Conservation (phyloP, 2,797 vertebrate genomes). For the Chloroceryle amazona region DNA sequence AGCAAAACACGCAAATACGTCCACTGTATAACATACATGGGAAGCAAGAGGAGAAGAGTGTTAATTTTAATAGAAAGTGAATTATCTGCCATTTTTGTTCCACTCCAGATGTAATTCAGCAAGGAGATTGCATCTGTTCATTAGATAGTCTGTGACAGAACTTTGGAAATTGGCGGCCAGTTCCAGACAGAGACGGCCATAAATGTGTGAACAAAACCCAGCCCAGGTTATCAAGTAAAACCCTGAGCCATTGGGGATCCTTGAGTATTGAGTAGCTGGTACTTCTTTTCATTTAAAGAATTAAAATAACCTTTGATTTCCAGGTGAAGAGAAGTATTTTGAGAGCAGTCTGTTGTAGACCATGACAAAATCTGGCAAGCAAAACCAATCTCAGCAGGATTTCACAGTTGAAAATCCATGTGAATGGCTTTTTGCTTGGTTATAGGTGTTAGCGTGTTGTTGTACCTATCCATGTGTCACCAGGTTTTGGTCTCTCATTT, state of each 20-base stretch:
- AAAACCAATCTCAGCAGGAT: conserved; percentile 52
- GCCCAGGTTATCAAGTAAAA: conserved; percentile 17
- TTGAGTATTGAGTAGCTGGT: conserved; percentile 5
- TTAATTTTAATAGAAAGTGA: conserved; percentile 70
- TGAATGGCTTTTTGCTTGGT: conserved; percentile 47
- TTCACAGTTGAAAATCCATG: conserved; percentile 60
- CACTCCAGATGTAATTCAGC: conserved; percentile 62
- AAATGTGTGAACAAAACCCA: conserved; percentile 19
- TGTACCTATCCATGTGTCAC: not conserved
- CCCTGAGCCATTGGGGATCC: not conserved
- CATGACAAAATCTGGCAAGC: conserved; percentile 55
- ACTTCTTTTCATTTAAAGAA: conserved; percentile 39
- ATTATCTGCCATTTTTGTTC: conserved; percentile 55
- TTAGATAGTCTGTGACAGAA: not conserved
- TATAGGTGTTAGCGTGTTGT: not conserved
- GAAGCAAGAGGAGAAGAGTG: conserved; percentile 65
- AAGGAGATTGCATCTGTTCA: conserved; percentile 48
- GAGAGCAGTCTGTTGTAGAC: conserved; percentile 4
- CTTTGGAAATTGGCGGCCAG: conserved; percentile 42
- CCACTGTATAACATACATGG: conserved; percentile 43
- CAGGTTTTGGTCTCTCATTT: not conserved
- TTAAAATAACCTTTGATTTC: conserved; percentile 46
- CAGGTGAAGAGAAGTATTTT: conserved; percentile 27
- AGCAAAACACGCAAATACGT: conserved; percentile 45
- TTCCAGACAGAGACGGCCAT: not conserved